Base-by-base conservation (phyloP, 1,140 invertebrate species). In the Choristoneura fumiferana region DNA sequence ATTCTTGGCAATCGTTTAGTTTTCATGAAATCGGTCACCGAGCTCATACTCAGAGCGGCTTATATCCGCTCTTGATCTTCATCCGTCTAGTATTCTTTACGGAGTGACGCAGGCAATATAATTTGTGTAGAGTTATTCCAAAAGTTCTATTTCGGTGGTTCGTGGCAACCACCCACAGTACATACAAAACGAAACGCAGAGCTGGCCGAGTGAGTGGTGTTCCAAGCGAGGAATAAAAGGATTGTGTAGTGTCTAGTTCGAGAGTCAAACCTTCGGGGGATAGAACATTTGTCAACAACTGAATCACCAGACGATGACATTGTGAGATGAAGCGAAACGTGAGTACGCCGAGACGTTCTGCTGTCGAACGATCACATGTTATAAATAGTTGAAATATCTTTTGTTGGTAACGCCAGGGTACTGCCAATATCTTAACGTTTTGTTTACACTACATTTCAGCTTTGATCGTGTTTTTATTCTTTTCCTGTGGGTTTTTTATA, bases 111-210 rank as follows among this genome's bases (percentile, higher is more conserved):
- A 79, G 70, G 67, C 59, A 78, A 78, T 79, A 83, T 84, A 84
- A 84, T 83, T 81, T 81, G 76, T 84, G 72, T 78, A 70, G 76
- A 73, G 81, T 85, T 87, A 85, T 87, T 87, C 82, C 79, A 78
- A 87, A 87, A 84, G 78, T 78, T 87, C 84, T 87, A 85, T 87
- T 87, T 84, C 72, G 63, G 82, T 78, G 68, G 60, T 70, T 57
- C 80, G 74, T 67, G 73, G 77, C 78, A 75, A 65, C 70, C 84
- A 78, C 84, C 76, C 74, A 81, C 76, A 71, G 67, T 63, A 58
- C 67, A 66, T 67, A 62, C 67, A 71, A 74, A 77, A 64, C 71
- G 75, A 60, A 61, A 36, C 65, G 62, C 76, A 65, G 76, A 76
- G 69, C 70, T 67, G 70, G 65, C 60, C 67, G 70, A 72, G 71